These are phyloP conservation scores for Priocnemis perturbator DNA, from an alignment of 2,888 invertebrate genomes.

Conservation along the genomic window DNA sequence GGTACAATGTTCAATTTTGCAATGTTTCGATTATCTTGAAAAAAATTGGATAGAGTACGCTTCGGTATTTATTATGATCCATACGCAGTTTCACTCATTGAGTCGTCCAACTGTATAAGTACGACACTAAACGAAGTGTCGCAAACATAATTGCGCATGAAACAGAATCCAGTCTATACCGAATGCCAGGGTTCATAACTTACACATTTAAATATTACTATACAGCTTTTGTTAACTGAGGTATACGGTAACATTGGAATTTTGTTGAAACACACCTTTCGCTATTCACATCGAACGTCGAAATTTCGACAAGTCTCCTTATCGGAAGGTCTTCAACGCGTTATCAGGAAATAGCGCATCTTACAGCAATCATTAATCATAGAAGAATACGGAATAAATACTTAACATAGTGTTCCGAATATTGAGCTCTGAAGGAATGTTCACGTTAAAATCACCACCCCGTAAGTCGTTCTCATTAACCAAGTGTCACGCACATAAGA, in stretches of 20 bases:
- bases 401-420: constrained; percentile 18
- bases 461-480: no score
- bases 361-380: constrained; percentile 20
- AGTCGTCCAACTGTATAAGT: no score
- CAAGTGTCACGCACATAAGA: no score
- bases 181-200: constrained; percentile 39
- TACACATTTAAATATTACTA: constrained; percentile 41
- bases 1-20: no score
- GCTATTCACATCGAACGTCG: no score
- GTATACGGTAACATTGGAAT: constrained; percentile 59
- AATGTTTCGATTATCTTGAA: not conserved
- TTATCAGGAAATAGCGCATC: constrained; percentile 7
- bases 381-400: constrained; percentile 40
- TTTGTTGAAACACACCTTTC: not conserved
- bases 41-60: not conserved
- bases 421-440: no score
- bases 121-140: no score
- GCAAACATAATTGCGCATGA: not conserved
- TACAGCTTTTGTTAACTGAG: constrained; percentile 47
- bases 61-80: no score
- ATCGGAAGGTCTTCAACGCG: no score
- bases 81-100: no score
- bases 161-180: constrained; percentile 23
- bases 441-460: no score
- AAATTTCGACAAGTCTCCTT: no score